Percentiles rank a stretch among this genome's conserved stretches.
These are phyloP conservation scores for Buphagus erythrorhynchus DNA, from an alignment of 2,797 vertebrate genomes.

Conservation along the genomic window DNA sequence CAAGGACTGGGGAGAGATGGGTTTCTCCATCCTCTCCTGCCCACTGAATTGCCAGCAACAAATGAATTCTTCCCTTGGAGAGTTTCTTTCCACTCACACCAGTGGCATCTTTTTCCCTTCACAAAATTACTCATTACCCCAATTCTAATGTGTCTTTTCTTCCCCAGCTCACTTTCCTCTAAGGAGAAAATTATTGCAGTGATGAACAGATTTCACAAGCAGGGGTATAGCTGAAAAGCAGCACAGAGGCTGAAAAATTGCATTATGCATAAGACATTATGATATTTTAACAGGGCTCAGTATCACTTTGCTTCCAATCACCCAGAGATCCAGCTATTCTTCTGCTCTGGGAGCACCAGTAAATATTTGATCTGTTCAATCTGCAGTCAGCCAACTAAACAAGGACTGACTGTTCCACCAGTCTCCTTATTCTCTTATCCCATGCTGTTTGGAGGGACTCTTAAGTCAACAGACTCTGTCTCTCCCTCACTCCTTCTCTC, in stretches of 20 bases:
- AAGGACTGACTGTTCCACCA: constrained; percentile 35
- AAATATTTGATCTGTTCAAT: constrained; percentile 63
- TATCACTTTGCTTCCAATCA: constrained; percentile 25
- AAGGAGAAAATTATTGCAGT: neutral
- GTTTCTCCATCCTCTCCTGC: neutral
- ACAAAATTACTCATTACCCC: neutral
- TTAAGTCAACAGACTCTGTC: constrained; percentile 23
- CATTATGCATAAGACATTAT: constrained; percentile 45
- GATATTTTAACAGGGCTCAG: constrained; percentile 22
- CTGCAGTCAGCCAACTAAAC: constrained; percentile 30
- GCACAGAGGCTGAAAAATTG: neutral
- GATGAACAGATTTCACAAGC: constrained; percentile 11
- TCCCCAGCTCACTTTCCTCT: neutral
- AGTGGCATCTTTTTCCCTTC: neutral
- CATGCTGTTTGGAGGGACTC: constrained; percentile 24
- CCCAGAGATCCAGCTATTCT: constrained; percentile 23
- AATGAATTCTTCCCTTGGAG: neutral
- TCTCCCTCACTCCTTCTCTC: neutral
- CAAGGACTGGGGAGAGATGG: neutral
- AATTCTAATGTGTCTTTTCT: neutral
- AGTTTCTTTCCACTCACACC: neutral
- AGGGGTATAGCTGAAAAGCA: neutral
- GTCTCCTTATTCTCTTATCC: constrained; percentile 52
- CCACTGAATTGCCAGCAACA: neutral
- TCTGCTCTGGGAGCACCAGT: constrained; percentile 16